Evolutionary conservation across 2,113 vertebrate genomes (phyloP).

Genomic region (Pristiophorus japonicus): DNA sequence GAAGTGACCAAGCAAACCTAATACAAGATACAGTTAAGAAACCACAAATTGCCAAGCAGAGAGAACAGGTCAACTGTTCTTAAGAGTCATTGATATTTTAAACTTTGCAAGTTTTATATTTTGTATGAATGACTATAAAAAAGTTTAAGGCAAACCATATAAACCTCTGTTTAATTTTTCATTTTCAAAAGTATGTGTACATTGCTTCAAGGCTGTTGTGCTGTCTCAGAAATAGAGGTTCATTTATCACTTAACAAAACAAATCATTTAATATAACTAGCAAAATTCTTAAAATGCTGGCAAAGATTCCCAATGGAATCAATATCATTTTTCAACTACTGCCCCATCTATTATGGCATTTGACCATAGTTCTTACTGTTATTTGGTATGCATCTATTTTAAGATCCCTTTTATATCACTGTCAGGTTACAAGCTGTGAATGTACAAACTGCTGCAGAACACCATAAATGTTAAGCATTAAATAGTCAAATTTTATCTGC

Average conservation of each 20-base stretch:
- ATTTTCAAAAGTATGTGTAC: conserved; percentile 20
- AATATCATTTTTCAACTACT: conserved; percentile 26
- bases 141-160: conserved; percentile 34
- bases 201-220: conserved; percentile 30
- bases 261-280: not conserved
- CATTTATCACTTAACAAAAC: conserved; percentile 1
- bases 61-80: conserved; percentile 19
- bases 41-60: not conserved
- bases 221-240: conserved; percentile 19
- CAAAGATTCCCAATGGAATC: conserved; percentile 20
- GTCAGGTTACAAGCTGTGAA: not conserved
- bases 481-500: conserved; percentile 14
- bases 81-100: not conserved
- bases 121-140: conserved; percentile 34
- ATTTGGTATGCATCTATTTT: conserved; percentile 10
- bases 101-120: conserved; percentile 14
- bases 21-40: conserved; percentile 14
- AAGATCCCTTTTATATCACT: conserved; percentile 14
- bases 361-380: not conserved
- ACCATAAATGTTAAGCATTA: not conserved
- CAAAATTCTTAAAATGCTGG: conserved; percentile 16
- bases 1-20: conserved; percentile 8
- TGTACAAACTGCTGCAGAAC: not conserved
- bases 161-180: conserved; percentile 17
- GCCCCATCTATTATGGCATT: not conserved